phyloP scores from a whole-genome alignment of 2,888 invertebrate species.

The Mantis religiosa region DNA sequence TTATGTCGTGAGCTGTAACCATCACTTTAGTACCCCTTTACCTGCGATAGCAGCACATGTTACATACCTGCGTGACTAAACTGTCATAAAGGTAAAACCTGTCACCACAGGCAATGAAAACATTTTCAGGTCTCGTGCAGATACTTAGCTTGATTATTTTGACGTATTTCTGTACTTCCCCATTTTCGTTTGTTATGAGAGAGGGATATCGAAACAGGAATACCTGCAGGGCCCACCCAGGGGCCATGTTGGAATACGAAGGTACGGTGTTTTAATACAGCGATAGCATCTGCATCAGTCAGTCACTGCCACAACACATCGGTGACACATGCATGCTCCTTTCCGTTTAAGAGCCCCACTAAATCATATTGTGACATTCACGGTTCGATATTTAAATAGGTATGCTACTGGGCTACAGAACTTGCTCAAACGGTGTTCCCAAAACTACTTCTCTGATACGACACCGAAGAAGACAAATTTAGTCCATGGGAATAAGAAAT shows the following conservation, averaged over 20 bases:
- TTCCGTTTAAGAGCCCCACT: background rate
- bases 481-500: too few species aligned
- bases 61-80: background rate
- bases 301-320: background rate
- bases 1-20: background rate
- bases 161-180: background rate
- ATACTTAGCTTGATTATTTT: background rate
- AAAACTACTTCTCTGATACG: background rate
- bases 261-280: background rate
- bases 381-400: background rate
- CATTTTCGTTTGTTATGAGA: background rate
- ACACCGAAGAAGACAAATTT: too few species aligned
- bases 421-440: background rate
- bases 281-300: background rate
- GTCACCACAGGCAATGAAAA: background rate
- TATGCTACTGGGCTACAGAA: background rate
- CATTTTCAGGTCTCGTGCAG: background rate
- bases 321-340: background rate
- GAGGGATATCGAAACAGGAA: background rate
- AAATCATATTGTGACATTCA: background rate
- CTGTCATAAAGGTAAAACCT: background rate
- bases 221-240: background rate
- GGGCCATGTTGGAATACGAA: background rate
- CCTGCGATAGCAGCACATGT: background rate
- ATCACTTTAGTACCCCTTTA: background rate